A percentile compares a stretch with the other conserved stretches of the same genome.
phyloP scores from a whole-genome alignment of 2,888 invertebrate genomes.

The Nephrotoma appendiculata region DNA sequence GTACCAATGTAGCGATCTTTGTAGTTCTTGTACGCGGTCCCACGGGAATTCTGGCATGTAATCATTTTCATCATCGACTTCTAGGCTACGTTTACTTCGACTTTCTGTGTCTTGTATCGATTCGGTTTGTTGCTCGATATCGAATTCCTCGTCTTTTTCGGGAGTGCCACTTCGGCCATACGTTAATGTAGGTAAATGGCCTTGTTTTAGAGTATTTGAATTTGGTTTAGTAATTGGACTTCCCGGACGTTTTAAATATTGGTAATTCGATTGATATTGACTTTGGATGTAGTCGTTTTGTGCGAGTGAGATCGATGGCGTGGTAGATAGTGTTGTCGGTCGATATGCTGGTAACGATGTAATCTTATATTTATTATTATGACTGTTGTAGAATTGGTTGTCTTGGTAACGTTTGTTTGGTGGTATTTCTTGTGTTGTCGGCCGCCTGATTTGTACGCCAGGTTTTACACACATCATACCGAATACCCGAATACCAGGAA shows the following conservation, averaged over 20 bases:
- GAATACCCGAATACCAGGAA: conserved; percentile 83
- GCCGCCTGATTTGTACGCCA: conserved; percentile 29
- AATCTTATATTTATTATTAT: conserved; percentile 7
- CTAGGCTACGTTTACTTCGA: neutral
- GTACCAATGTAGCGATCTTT: conserved; percentile 54
- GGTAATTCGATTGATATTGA: conserved; percentile 26
- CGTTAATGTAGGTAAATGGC: conserved; percentile 23
- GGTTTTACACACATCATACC: conserved; percentile 83
- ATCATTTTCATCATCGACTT: conserved; percentile 17
- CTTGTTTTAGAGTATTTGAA: conserved; percentile 20
- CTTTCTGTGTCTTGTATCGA: conserved; percentile 9
- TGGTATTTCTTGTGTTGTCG: conserved; percentile 20
- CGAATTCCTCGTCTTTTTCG: conserved; percentile 16
- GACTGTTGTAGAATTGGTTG: neutral
- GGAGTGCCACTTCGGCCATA: conserved; percentile 26
- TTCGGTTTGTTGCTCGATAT: conserved; percentile 28
- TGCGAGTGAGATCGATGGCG: neutral
- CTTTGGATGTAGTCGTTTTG: conserved; percentile 20
- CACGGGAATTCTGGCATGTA: conserved; percentile 58
- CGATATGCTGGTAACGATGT: conserved; percentile 17
- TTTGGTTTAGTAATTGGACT: conserved; percentile 16
- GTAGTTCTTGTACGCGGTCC: conserved; percentile 58
- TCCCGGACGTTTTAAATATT: conserved; percentile 30
- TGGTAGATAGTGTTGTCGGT: conserved; percentile 17
- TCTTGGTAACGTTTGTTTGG: conserved; percentile 30